phyloP scores from a whole-genome alignment of 2,113 vertebrate species.

The Sander vitreus region DNA sequence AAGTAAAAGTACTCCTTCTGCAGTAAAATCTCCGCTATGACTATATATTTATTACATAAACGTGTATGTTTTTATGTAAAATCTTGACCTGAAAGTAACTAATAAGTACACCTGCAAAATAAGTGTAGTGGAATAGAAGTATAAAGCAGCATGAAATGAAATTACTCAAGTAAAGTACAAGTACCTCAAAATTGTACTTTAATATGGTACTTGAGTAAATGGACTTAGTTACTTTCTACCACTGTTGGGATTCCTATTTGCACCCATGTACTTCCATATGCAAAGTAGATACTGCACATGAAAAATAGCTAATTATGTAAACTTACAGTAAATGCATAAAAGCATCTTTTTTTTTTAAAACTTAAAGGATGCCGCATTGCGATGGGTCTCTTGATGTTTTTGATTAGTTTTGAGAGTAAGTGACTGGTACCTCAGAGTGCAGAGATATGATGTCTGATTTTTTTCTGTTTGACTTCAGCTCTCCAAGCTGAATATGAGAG shows the following conservation, averaged over 20 bases:
- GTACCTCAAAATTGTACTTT: background rate
- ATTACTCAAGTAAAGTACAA: background rate
- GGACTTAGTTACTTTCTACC: background rate
- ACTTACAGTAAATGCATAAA: background rate
- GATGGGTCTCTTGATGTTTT: conserved; percentile 33
- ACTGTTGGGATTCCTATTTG: background rate
- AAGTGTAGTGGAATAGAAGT: background rate
- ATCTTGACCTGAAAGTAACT: background rate
- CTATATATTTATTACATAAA: background rate
- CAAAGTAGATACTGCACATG: background rate
- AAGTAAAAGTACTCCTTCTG: background rate
- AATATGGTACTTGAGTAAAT: too few species aligned
- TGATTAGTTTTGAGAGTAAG: conserved; percentile 39
- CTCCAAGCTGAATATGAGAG: conserved; percentile 42
- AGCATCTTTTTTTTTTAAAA: conserved; percentile 4
- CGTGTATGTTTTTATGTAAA: background rate
- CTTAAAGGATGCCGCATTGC: conserved; percentile 14
- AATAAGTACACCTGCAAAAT: background rate
- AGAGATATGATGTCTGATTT: conserved; percentile 23
- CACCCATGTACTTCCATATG: background rate
- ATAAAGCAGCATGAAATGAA: background rate
- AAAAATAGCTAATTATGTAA: conserved; percentile 9
- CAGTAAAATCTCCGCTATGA: background rate
- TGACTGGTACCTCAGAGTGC: conserved; percentile 15
- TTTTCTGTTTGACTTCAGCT: conserved; percentile 45